Base-by-base conservation (phyloP, 2,113 vertebrate species). In the Corydoras maculifer region DNA sequence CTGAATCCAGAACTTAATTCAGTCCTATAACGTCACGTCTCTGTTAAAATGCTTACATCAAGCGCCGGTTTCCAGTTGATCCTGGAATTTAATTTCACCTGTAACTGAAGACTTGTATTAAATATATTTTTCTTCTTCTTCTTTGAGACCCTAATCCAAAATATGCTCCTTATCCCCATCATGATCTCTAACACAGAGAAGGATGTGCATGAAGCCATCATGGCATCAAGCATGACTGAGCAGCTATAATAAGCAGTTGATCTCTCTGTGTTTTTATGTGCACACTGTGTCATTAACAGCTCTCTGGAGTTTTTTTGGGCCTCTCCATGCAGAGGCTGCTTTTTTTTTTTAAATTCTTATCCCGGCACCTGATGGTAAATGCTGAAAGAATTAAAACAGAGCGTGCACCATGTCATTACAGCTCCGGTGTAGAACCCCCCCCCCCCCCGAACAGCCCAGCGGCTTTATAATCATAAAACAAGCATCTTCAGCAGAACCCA, bases 171-270 rank as follows among this genome's bases (percentile, higher is more conserved):
- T 2, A 43, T 43, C 35, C 35, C 35, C 7, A 43, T 43, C 35
- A 43, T 43, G 35, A 43, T 4, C 35, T 43, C 35, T 43, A 43
- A 43, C 35, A 43, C 35, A 79, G 18, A 18, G 35, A n/a, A 59
- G 51, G 58, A 72, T 15, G 5, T 31, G 35, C 55, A 69, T 30
- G 55, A 64, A 70, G 18, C 15, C 62, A 58, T 51, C 53, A 65
- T 58, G 48, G 25, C 31, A 68, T 58, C 61, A 62, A 62, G 77
- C 73, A 63, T 77, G 62, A 55, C 55, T 69, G 66, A 68, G 73
- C 73, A 79, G 73, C 61, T 75, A 18, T 87, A 86, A 83, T 81
- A 78, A 82, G 78, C 69, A 84, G 68, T 70, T 83, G 79, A 80
- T 79, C 71, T 80, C 64, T 75, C 14, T 48, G 15, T 62, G 54